Evolutionary conservation across 23 tunicate species (phyloP).

Genomic region (Trididemnum miniatum): DNA sequence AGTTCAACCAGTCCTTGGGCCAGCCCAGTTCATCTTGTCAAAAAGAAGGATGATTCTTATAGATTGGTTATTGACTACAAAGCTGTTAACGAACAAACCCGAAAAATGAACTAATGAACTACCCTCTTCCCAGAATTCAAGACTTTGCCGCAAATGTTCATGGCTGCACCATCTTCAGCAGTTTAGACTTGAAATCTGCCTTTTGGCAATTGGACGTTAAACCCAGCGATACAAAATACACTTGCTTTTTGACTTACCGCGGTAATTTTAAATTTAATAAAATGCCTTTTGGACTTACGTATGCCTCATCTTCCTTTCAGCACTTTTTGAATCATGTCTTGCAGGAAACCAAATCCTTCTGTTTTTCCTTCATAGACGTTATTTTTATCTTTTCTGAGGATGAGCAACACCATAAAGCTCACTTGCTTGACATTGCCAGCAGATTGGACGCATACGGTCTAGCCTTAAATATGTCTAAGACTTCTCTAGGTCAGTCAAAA

Average conservation of each 20-base stretch:
- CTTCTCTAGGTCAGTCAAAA: not conserved
- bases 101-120: too few species aligned
- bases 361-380: not conserved
- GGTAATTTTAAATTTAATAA: not conserved
- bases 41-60: not conserved
- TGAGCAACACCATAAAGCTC: not conserved
- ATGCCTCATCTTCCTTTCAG: not conserved
- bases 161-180: not conserved
- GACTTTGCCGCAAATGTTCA: not conserved
- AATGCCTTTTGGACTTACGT: not conserved
- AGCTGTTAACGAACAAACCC: too few species aligned
- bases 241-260: not conserved
- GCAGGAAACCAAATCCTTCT: not conserved
- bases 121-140: not conserved
- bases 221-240: not conserved
- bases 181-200: not conserved
- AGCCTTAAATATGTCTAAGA: not conserved
- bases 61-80: not conserved
- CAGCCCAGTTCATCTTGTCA: not conserved
- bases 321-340: not conserved
- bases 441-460: not conserved
- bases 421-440: not conserved
- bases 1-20: conserved; percentile 12
- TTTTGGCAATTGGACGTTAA: not conserved
- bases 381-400: not conserved